Conservation (phyloP, 64 coral and sea anemone species). For the Catalaphyllia jardinei region DNA sequence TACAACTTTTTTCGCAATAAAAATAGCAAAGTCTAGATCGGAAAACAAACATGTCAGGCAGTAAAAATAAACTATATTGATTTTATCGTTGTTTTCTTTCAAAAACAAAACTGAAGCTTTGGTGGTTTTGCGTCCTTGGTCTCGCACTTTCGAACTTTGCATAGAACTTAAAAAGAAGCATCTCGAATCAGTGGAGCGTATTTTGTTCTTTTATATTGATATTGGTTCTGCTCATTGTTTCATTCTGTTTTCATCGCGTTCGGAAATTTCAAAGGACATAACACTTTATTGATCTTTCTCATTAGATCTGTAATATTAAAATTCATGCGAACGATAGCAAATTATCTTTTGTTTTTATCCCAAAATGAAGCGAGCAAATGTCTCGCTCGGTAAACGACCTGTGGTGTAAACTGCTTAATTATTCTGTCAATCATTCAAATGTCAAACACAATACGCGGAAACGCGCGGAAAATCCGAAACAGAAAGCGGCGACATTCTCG, state of each 20-base stretch:
- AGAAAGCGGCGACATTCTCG: neutral
- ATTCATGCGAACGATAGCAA: slow-evolving; percentile 1
- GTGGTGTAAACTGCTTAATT: neutral
- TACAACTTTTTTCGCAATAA: slow-evolving; percentile 14
- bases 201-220: neutral
- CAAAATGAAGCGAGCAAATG: neutral
- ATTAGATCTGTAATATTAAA: slow-evolving; percentile 24
- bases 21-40: slow-evolving; percentile 27
- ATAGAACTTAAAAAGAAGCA: neutral
- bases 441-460: neutral
- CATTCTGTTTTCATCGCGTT: neutral
- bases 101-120: neutral
- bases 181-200: neutral
- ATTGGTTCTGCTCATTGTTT: neutral
- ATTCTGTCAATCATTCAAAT: slow-evolving; percentile 19
- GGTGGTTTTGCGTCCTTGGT: neutral
- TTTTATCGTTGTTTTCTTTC: neutral
- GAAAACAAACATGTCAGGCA: slow-evolving; percentile 31
- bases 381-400: neutral
- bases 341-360: slow-evolving; percentile 29
- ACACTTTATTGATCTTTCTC: neutral
- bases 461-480: slow-evolving; percentile 33
- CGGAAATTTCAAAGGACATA: slow-evolving; percentile 15
- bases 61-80: neutral
- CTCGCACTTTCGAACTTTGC: neutral